Percentiles rank a stretch among this genome's conserved stretches.
phyloP scores from a whole-genome alignment of 2,888 invertebrate species.

The Athripsodes cinereus region DNA sequence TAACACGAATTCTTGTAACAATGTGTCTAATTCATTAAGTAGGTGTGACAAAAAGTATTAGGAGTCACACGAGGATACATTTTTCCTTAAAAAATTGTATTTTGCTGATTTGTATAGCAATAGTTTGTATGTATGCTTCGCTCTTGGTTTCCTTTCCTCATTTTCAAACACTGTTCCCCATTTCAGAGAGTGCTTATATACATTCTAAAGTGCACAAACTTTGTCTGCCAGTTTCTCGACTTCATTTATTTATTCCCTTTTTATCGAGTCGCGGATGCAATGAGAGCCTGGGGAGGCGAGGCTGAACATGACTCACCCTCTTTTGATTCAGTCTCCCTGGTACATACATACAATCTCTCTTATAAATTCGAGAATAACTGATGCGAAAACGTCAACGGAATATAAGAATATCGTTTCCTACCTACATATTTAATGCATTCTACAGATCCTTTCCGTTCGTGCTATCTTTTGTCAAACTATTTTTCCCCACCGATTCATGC shows the following conservation, averaged over 20 bases:
- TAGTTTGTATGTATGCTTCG: no score
- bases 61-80: no score
- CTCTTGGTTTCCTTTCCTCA: no score
- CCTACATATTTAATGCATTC: constrained; percentile 3
- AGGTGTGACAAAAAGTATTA: no score
- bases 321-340: background rate
- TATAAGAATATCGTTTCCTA: constrained; percentile 14
- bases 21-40: no score
- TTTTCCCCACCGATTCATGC: constrained; percentile 1
- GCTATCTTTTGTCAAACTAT: background rate
- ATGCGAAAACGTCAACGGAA: constrained; percentile 18
- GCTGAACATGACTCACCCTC: background rate
- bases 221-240: constrained; percentile 13
- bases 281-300: no score
- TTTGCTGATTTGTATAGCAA: no score
- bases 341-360: background rate
- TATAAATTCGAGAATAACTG: constrained; percentile 17
- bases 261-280: constrained; percentile 4
- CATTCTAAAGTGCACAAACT: constrained; percentile 12
- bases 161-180: background rate
- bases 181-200: constrained; percentile 1
- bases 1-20: no score
- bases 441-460: background rate
- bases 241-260: constrained; percentile 17
- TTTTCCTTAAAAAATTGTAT: no score